A percentile compares a stretch with the other conserved stretches of the same genome.
Evolutionary conservation across 2,113 vertebrate species (phyloP).

Genomic region (Circaetus cinerascens): DNA sequence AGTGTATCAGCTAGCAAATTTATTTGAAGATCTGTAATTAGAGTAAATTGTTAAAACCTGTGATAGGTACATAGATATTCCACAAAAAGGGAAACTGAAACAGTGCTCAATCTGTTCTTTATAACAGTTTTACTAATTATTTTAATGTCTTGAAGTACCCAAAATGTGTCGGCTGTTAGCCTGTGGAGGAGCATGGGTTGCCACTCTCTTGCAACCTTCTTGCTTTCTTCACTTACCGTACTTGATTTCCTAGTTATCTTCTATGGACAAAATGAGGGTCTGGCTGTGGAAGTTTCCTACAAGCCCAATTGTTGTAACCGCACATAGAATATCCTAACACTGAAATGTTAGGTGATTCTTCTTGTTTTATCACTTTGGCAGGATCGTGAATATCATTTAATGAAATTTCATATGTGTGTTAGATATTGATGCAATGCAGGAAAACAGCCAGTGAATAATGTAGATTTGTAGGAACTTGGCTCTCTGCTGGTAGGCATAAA

Average conservation of each 20-base stretch:
- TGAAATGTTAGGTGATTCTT: not conserved
- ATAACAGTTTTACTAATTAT: not conserved
- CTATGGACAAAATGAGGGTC: not conserved
- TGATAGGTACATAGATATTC: not conserved
- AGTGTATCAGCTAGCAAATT: not conserved
- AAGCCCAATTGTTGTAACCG: not conserved
- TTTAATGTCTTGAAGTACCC: not conserved
- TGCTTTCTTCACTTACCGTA: not conserved
- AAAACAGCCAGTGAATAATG: not conserved
- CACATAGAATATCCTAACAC: not conserved
- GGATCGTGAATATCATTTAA: not conserved
- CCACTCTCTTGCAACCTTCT: not conserved
- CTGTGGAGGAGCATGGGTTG: not conserved
- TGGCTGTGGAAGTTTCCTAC: not conserved
- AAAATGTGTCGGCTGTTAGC: not conserved
- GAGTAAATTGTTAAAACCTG: not conserved
- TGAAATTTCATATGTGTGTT: not conserved
- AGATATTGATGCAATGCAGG: not conserved
- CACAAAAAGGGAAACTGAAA: not conserved
- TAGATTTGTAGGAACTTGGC: not conserved
- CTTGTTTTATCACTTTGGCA: not conserved
- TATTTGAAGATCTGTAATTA: not conserved
- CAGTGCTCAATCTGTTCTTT: not conserved
- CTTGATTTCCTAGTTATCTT: not conserved
- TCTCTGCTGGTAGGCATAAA: not conserved